Conservation (phyloP, 1,140 invertebrate species). For the Phthorimaea operculella region DNA sequence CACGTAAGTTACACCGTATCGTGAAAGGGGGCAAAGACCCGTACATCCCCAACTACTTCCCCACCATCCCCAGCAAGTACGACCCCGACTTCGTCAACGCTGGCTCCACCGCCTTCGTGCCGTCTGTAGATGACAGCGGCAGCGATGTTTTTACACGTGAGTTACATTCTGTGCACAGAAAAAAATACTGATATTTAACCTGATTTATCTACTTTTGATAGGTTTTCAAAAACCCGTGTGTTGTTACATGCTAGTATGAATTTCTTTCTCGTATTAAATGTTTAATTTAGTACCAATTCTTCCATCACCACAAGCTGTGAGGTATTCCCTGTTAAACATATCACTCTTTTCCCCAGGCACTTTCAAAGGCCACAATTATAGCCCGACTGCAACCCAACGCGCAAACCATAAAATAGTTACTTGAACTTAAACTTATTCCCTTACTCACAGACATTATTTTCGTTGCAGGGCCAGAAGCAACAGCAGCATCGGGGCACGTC, state of each 20-base stretch:
- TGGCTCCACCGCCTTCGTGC: conserved; percentile 27
- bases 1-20: conserved; percentile 68
- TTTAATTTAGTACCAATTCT: background rate
- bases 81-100: conserved; percentile 62
- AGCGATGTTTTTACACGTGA: conserved; percentile 57
- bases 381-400: too few relatives aligned
- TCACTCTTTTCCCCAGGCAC: too few relatives aligned
- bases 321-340: too few relatives aligned
- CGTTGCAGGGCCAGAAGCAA: conserved; percentile 53
- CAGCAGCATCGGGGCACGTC: conserved; percentile 66
- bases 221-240: too few relatives aligned
- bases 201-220: too few relatives aligned
- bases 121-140: conserved; percentile 46
- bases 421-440: too few relatives aligned
- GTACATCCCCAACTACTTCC: conserved; percentile 62
- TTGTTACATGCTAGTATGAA: background rate
- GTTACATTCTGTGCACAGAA: background rate
- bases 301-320: too few relatives aligned
- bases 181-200: too few relatives aligned
- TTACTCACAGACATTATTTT: conserved; percentile 1
- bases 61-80: conserved; percentile 56
- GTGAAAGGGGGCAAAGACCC: conserved; percentile 72
- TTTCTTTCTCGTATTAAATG: conserved; percentile 17
- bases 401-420: too few relatives aligned
- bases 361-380: too few relatives aligned